phyloP scores from a whole-genome alignment of 2,888 invertebrate species.

The Morpho helenor region DNA sequence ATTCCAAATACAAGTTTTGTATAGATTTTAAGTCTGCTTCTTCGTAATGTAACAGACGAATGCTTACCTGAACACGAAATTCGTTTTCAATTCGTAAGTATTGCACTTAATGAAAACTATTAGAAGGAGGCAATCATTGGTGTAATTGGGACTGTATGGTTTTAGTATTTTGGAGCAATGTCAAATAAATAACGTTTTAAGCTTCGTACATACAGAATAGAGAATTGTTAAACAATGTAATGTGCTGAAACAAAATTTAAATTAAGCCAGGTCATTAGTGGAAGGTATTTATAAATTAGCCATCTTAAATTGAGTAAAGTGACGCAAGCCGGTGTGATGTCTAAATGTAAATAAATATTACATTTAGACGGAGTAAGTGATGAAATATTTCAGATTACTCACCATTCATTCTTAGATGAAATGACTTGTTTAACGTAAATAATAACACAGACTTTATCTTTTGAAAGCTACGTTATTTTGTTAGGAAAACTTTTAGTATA shows the following conservation, averaged over 20 bases:
- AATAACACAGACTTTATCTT: neutral
- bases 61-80: neutral
- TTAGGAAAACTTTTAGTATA: neutral
- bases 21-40: neutral
- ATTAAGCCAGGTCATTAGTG: no score
- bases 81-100: no score
- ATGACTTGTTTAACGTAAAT: conserved; percentile 5
- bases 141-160: no score
- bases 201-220: no score
- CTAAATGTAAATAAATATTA: neutral
- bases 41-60: neutral
- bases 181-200: no score
- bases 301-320: neutral
- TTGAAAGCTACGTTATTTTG: neutral
- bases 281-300: neutral
- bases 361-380: conserved; percentile 3
- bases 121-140: no score
- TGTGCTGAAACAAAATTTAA: no score
- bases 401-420: conserved; percentile 5
- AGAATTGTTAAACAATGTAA: no score
- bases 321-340: neutral
- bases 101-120: no score
- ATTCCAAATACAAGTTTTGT: neutral
- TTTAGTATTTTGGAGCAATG: no score
- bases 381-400: conserved; percentile 4